phyloP scores from a whole-genome alignment of 2,113 vertebrate genomes.

The Ursus arctos region DNA sequence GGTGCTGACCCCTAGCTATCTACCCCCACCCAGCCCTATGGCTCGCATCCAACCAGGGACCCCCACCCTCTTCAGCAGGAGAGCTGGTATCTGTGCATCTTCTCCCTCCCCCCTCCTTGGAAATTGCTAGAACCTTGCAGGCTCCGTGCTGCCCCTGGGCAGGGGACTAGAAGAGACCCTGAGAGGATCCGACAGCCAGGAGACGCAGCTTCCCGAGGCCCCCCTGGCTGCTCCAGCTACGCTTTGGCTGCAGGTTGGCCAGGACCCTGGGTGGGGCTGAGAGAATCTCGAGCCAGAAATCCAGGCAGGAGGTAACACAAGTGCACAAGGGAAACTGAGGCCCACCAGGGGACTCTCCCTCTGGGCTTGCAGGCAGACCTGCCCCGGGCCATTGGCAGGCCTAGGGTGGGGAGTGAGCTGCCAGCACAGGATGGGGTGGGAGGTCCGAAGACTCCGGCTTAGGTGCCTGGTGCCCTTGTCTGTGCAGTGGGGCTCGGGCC shows the following conservation, averaged over 20 bases:
- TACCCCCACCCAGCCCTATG: accelerated
- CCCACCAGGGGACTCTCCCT: too few species aligned
- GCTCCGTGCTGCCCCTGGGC: neutral
- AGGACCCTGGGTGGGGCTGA: neutral
- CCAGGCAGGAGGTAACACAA: neutral
- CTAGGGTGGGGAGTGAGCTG: neutral
- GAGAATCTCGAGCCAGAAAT: neutral
- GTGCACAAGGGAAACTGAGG: neutral
- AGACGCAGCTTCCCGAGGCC: neutral
- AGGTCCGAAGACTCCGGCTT: neutral
- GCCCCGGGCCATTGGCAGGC: accelerated
- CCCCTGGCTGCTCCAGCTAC: neutral
- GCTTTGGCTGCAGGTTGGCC: neutral
- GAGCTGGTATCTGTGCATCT: too few species aligned
- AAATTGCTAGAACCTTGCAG: neutral
- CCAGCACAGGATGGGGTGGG: neutral
- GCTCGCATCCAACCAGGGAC: neutral
- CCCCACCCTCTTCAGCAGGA: neutral
- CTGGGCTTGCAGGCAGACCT: neutral
- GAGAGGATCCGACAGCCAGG: neutral
- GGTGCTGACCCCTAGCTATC: neutral
- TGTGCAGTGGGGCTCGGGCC: neutral
- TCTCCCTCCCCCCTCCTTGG: neutral
- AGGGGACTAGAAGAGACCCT: accelerated
- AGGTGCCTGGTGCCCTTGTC: neutral